Evolutionary conservation across 2,888 invertebrate genomes (phyloP).

Genomic region (Taenaris catops): DNA sequence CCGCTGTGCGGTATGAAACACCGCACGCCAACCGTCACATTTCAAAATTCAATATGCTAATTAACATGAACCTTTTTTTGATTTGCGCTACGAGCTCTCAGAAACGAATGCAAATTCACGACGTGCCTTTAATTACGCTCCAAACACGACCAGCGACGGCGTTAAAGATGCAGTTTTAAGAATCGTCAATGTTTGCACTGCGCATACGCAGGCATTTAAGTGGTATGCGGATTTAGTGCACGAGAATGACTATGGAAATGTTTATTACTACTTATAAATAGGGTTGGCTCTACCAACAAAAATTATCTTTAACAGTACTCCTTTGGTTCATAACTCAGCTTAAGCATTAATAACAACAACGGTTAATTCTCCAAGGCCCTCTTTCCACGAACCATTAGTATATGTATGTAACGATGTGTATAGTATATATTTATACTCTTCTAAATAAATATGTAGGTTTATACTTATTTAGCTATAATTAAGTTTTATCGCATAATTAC

Average conservation of each 20-base stretch:
- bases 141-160: slow-evolving; percentile 68
- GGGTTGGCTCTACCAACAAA: slow-evolving; percentile 25
- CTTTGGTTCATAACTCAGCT: slow-evolving; percentile 2
- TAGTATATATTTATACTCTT: too few relatives aligned
- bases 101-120: slow-evolving; percentile 73
- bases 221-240: slow-evolving; percentile 58
- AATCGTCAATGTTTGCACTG: slow-evolving; percentile 51
- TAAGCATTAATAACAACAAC: slow-evolving; percentile 24
- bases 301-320: slow-evolving; percentile 1
- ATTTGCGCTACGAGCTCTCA: slow-evolving; percentile 69
- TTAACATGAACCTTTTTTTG: slow-evolving; percentile 67
- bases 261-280: slow-evolving; percentile 38
- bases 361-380: slow-evolving; percentile 14
- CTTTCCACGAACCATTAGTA: slow-evolving; percentile 50
- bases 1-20: slow-evolving; percentile 67
- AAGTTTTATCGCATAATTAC: too few relatives aligned
- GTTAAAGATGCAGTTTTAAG: slow-evolving; percentile 73
- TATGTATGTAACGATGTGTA: too few relatives aligned
- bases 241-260: slow-evolving; percentile 56
- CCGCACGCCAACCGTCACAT: slow-evolving; percentile 72
- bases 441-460: too few relatives aligned
- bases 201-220: slow-evolving; percentile 51
- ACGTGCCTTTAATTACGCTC: slow-evolving; percentile 70
- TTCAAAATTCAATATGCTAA: slow-evolving; percentile 79
- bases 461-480: too few relatives aligned